These are phyloP conservation scores for Drosophila ambigua DNA, from an alignment of 1,140 invertebrate genomes.

Conservation along the genomic window DNA sequence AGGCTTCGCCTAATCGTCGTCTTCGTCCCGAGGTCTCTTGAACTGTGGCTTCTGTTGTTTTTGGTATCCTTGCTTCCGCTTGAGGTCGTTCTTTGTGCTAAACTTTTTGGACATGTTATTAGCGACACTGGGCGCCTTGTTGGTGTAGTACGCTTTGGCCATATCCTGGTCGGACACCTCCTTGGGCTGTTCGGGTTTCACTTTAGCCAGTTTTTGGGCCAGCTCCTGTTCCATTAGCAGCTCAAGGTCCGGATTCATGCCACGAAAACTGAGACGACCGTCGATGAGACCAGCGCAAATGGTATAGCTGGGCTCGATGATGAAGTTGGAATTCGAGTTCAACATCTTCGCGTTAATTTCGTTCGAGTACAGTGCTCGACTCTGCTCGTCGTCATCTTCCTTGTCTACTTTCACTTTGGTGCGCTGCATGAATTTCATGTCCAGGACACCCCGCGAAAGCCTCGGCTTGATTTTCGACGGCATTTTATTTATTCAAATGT, in stretches of 20 bases:
- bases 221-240: slow-evolving; percentile 87
- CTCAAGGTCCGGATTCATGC: slow-evolving; percentile 95
- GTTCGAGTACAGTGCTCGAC: slow-evolving; percentile 86
- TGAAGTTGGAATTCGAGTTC: slow-evolving; percentile 86
- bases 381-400: slow-evolving; percentile 89
- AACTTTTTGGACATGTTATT: slow-evolving; percentile 76
- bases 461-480: slow-evolving; percentile 79
- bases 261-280: slow-evolving; percentile 93
- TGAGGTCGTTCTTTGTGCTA: slow-evolving; percentile 57
- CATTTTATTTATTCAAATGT: slow-evolving; percentile 44
- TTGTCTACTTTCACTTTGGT: slow-evolving; percentile 92
- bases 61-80: slow-evolving; percentile 35
- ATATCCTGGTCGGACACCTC: slow-evolving; percentile 90
- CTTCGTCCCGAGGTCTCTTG: slow-evolving; percentile 48
- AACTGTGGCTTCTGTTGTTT: slow-evolving; percentile 28
- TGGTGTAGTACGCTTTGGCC: slow-evolving; percentile 85
- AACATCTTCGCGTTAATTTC: slow-evolving; percentile 87
- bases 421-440: slow-evolving; percentile 96
- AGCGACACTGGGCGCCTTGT: slow-evolving; percentile 69
- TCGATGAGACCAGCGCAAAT: slow-evolving; percentile 90
- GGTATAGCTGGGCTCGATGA: slow-evolving; percentile 90
- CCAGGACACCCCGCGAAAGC: slow-evolving; percentile 88
- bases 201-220: slow-evolving; percentile 74
- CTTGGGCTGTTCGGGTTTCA: slow-evolving; percentile 83
- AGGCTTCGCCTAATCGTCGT: slow-evolving; percentile 9